Conservation (phyloP, 2,113 vertebrate species). For the Murina feae region DNA sequence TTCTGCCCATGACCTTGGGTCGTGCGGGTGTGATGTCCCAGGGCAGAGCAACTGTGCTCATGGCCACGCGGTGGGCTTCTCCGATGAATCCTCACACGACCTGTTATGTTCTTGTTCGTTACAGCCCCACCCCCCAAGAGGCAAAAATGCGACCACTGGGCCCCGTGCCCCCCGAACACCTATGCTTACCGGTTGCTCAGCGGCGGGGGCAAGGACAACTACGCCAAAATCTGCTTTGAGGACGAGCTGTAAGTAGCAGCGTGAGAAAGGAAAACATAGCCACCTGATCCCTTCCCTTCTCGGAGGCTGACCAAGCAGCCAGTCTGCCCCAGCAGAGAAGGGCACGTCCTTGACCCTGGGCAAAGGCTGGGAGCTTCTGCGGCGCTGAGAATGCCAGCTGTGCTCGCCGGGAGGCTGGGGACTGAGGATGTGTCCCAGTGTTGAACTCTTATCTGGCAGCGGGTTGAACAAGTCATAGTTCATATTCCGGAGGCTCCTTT, state of each 20-base stretch:
- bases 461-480: fast-evolving
- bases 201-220: slow-evolving; percentile 61
- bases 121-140: slow-evolving; percentile 78
- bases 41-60: fast-evolving
- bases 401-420: fast-evolving
- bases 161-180: slow-evolving; percentile 60
- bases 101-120: neutral
- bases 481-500: fast-evolving
- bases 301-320: neutral
- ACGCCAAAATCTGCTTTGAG: slow-evolving; percentile 83
- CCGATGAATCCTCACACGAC: fast-evolving
- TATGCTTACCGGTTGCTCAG: slow-evolving; percentile 80
- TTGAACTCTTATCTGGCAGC: neutral
- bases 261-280: fast-evolving
- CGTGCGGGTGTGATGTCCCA: fast-evolving
- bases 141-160: slow-evolving; percentile 83
- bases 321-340: neutral
- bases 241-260: slow-evolving; percentile 80
- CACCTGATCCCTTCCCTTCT: neutral
- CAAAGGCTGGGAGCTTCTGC: fast-evolving
- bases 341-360: fast-evolving
- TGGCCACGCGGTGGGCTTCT: fast-evolving
- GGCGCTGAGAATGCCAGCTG: fast-evolving
- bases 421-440: fast-evolving
- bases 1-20: too few relatives aligned